Evolutionary conservation across 2,888 invertebrate species (phyloP), one percentile per base, ranked within the genome.

Genomic region (Mantis religiosa): DNA sequence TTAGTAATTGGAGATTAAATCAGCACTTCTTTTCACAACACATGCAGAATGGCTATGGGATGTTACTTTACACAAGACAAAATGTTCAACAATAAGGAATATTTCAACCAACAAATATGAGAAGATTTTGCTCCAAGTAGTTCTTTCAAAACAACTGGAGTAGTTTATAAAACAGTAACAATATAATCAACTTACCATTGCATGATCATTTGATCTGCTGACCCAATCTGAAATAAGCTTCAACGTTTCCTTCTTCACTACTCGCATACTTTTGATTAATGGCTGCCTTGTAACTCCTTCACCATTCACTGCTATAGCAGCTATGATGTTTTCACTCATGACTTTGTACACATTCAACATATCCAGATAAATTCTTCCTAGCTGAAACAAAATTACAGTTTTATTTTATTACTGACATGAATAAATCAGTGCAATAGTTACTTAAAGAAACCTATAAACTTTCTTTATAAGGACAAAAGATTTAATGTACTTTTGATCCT

Each of bases 341-440:
- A 98, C 98, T 95, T 99, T 99, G 94, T 99, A 99, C 91, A 99
- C 98, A 95, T 99, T 99, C 91, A 99, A 95, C 99, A 99, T 99
- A 94, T 99, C 99, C 93, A 99, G 95, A 94, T 99, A 99, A 93
- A 99, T 99, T 92, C 98, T 95, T 87, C 99, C 98, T 92, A 99
- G 95, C 94, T 99, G 97, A 81, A 92, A 92, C 25, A 87, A 82
- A 87, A 34, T 41, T 41, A 9, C 30, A 30, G 30, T 84, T 84
- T 25, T 20, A 88, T 84, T 84, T 25, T 20, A 88, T 84, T 84
- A 30, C 6, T 28, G n/a, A 88, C 15, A 88, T 30, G 12, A 7
- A 28, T 83, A 83, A 4, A 83, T 28, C 2, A 25, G 28, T 85
- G 3, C 28, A 27, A 85, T 27, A 28, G 8, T 71, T 28, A 28